Evolutionary conservation across 2,113 vertebrate genomes (phyloP).

Genomic region (Poecile atricapillus): DNA sequence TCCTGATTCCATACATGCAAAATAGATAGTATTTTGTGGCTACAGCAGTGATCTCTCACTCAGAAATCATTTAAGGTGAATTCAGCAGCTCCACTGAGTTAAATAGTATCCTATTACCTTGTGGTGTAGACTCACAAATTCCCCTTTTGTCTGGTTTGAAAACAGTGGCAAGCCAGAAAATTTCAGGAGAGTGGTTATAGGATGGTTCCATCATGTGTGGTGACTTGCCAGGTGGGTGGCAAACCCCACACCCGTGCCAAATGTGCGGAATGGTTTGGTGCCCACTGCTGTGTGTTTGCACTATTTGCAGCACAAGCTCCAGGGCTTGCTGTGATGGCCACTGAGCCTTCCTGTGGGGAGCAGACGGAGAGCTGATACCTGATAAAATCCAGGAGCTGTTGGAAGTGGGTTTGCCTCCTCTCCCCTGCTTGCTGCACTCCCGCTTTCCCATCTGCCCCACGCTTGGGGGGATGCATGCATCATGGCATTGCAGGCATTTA

Average conservation of each 20-base stretch:
- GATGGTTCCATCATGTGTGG: background rate
- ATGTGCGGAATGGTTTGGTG: background rate
- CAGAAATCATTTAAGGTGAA: background rate
- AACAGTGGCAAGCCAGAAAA: background rate
- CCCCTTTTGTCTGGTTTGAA: background rate
- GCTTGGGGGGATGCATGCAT: fast-evolving
- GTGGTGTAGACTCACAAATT: background rate
- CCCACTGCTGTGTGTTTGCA: background rate
- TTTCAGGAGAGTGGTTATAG: background rate
- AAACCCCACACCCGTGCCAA: background rate
- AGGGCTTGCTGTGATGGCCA: background rate
- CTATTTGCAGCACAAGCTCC: background rate
- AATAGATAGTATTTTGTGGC: background rate
- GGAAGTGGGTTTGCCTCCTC: background rate
- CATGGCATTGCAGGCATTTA: background rate
- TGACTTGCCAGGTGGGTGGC: conserved; percentile 7
- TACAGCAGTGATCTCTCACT: background rate
- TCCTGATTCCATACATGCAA: background rate
- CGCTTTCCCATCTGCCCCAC: background rate
- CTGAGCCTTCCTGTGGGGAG: background rate
- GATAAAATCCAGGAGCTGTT: background rate
- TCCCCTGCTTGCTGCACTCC: background rate
- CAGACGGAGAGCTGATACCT: background rate
- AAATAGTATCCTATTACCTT: background rate
- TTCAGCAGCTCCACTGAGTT: background rate